Base-by-base conservation (phyloP, 2,797 vertebrate species). In the Chloroceryle inda region DNA sequence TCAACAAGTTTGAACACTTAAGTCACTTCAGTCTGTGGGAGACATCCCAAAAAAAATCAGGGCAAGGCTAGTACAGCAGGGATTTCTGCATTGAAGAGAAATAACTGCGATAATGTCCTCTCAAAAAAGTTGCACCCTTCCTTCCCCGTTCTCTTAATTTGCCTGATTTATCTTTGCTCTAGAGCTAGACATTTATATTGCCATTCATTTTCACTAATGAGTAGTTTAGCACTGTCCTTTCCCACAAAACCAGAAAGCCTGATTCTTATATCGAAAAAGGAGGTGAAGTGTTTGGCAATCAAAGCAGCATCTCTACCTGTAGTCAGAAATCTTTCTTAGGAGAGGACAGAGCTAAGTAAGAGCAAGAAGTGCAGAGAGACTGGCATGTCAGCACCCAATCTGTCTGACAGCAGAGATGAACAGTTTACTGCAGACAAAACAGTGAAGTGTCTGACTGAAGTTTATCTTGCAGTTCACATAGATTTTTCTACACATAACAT, bases 341-440 rank as follows among this genome's bases (percentile, higher is more conserved):
- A 82, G 19, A 16, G 6, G 11, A 80, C 31, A 11, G 16, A 9
- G 10, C 35, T 35, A 35, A 35, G 6, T 14, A 77, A 84, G 5
- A 86, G n/a, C n/a, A 91, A 80, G 31, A 49, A 88, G n/a, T 9
- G 4, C 44, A 92, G 31, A 68, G 27, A 69, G 56, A 49, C 27
- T 68, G 67, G 37, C 61, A 33, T 3, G 3, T 85, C 90, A 95
- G 37, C 83, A 95, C 18, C 37, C 75, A 18, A 78, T 97, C 76
- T 80, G 52, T 61, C 80, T 88, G 89, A 89, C 94, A 87, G 64
- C 87, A 89, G 37, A 77, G 37, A 47, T 62, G 58, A 91, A 15
- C 52, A 64, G 14, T n/a, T 66, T 18, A 66, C 6, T 73, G 22
- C 72, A 92, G 45, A 77, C 4, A 15, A 72, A 94, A 73, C 56